Conservation (phyloP, 2,797 vertebrate species). For the Perodicticus potto region DNA sequence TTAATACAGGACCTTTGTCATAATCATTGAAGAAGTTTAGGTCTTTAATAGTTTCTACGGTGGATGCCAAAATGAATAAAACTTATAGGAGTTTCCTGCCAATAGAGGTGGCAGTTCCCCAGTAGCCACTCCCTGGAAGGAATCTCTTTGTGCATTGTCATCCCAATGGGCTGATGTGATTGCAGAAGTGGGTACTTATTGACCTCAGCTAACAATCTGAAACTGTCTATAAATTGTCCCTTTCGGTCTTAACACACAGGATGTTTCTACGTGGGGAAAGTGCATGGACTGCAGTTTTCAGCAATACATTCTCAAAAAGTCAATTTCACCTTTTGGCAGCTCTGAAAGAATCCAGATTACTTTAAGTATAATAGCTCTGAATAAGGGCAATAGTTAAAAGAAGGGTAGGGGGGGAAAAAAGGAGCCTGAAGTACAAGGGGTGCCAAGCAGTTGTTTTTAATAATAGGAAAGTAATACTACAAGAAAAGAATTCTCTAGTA, state of each 20-base stretch:
- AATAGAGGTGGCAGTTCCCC: background rate
- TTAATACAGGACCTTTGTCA: background rate
- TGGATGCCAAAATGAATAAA: background rate
- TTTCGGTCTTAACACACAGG: conserved; percentile 79
- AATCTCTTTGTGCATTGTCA: background rate
- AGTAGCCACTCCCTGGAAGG: background rate
- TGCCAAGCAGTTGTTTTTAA: conserved; percentile 20
- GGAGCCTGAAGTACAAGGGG: background rate
- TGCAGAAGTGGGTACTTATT: conserved; percentile 73
- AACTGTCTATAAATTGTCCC: conserved; percentile 82
- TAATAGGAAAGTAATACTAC: conserved; percentile 44
- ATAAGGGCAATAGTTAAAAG: conserved; percentile 66
- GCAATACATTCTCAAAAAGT: conserved; percentile 85
- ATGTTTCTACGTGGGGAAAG: conserved; percentile 78
- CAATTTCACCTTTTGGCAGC: conserved; percentile 87
- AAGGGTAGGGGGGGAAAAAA: background rate
- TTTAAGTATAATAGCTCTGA: conserved; percentile 81
- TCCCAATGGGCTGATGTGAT: conserved; percentile 66
- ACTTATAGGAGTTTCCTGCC: background rate
- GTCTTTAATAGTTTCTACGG: background rate
- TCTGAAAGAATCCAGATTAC: conserved; percentile 82
- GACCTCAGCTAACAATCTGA: conserved; percentile 79
- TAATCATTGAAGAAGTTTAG: background rate
- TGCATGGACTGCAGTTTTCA: conserved; percentile 84
- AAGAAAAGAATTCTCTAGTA: conserved; percentile 35